phyloP scores from a whole-genome alignment of 2,888 invertebrate genomes.

The Caenorhabditis sp. region DNA sequence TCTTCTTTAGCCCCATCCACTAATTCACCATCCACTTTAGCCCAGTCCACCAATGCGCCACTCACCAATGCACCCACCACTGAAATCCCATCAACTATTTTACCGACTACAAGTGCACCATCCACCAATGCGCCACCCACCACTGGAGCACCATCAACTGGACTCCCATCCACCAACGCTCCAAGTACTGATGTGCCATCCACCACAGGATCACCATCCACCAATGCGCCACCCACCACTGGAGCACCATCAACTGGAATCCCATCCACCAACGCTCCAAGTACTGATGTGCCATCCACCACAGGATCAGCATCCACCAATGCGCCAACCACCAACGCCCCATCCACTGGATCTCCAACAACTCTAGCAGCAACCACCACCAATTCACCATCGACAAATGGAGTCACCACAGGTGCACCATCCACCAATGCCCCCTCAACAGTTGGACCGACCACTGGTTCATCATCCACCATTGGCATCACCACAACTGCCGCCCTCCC shows the following conservation, averaged over 20 bases:
- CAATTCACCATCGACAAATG: background rate
- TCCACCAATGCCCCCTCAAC: background rate
- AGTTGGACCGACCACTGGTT: background rate
- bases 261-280: background rate
- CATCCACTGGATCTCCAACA: background rate
- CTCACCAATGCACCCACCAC: no score
- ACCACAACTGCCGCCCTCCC: background rate
- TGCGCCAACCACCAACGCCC: background rate
- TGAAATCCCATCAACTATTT: no score
- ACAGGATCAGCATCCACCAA: background rate
- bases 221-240: no score
- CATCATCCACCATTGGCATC: conserved; percentile 7
- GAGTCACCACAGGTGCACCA: background rate
- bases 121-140: no score
- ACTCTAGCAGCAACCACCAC: background rate
- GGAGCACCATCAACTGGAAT: no score
- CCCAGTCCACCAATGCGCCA: no score
- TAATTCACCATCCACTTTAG: no score
- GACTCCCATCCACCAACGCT: background rate
- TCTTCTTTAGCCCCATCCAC: no score
- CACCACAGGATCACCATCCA: no score
- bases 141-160: background rate
- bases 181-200: background rate
- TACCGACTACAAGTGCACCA: no score
- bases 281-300: background rate